Evolutionary conservation across 2,888 invertebrate genomes (phyloP).

Genomic region (Lacanobia wlatinum): DNA sequence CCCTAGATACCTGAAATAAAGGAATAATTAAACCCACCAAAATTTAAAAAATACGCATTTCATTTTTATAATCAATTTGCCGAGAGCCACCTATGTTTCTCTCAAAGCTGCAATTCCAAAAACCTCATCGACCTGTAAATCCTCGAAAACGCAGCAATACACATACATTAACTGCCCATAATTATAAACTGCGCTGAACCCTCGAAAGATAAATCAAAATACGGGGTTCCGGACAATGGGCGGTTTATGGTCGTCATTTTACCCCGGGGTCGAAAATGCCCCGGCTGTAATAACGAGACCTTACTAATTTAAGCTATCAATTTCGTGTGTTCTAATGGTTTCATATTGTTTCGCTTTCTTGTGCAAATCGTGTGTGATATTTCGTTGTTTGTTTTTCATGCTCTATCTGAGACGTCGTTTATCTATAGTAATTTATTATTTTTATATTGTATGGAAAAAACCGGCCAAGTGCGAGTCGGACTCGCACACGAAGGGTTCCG

Average conservation of each 20-base stretch:
- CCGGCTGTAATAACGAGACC: conserved; percentile 46
- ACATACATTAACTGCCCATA: conserved; percentile 12
- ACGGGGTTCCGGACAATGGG: conserved; percentile 42
- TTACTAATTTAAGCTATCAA: conserved; percentile 61
- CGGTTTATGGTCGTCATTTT: conserved; percentile 54
- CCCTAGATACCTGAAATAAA: too few relatives aligned
- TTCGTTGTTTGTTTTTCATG: conserved; percentile 8
- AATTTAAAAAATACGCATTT: too few relatives aligned
- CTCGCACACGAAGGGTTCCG: too few relatives aligned
- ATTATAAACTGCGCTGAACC: conserved; percentile 47
- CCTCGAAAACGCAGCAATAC: conserved; percentile 12
- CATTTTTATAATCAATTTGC: too few relatives aligned
- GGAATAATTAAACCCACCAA: too few relatives aligned
- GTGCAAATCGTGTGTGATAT: conserved; percentile 39
- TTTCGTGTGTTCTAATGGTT: conserved; percentile 48
- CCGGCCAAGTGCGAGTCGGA: too few relatives aligned
- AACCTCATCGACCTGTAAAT: background rate
- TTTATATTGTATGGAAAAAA: too few relatives aligned
- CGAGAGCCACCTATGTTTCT: too few relatives aligned
- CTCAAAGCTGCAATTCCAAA: background rate
- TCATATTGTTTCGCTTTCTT: conserved; percentile 49
- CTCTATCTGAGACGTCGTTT: background rate
- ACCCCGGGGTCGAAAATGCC: conserved; percentile 32
- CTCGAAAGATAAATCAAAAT: conserved; percentile 60
- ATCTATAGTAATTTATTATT: too few relatives aligned